phyloP scores from a whole-genome alignment of 1,140 invertebrate species.

The Limonius californicus region DNA sequence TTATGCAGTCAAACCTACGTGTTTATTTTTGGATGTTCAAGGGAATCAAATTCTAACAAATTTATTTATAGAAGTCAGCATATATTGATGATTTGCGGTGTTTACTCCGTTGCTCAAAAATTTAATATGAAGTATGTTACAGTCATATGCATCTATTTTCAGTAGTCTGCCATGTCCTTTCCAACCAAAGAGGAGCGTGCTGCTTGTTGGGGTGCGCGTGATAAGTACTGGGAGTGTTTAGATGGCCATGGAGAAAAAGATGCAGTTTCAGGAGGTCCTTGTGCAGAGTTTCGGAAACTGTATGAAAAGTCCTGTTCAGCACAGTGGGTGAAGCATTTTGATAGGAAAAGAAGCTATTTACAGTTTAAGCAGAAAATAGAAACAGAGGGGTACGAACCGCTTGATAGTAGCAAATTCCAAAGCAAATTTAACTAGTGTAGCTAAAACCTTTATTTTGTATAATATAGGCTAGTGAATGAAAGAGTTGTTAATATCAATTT shows the following conservation, averaged over 20 bases:
- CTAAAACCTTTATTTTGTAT: too few relatives aligned
- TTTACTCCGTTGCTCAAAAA: too few relatives aligned
- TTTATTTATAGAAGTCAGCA: too few relatives aligned
- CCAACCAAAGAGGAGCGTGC: constrained; percentile 75
- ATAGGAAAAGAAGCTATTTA: constrained; percentile 81
- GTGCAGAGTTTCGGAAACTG: constrained; percentile 66
- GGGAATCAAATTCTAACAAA: too few relatives aligned
- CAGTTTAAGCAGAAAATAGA: constrained; percentile 87
- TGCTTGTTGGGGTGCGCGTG: constrained; percentile 79
- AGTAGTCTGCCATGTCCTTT: constrained; percentile 69
- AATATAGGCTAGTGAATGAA: too few relatives aligned
- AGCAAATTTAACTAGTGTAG: too few relatives aligned
- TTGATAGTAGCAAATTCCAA: constrained; percentile 41
- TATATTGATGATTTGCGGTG: too few relatives aligned
- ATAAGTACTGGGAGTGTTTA: constrained; percentile 87
- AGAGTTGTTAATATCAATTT: too few relatives aligned
- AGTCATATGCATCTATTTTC: not conserved
- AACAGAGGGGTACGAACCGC: constrained; percentile 76
- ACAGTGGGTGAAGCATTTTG: constrained; percentile 93
- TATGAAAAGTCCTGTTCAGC: constrained; percentile 82
- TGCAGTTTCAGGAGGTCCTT: constrained; percentile 50
- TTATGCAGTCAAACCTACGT: too few relatives aligned
- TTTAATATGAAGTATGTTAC: not conserved
- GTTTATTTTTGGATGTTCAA: too few relatives aligned
- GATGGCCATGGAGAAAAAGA: constrained; percentile 55